phyloP scores from a whole-genome alignment of 2,113 vertebrate genomes.

The Petromus typicus region DNA sequence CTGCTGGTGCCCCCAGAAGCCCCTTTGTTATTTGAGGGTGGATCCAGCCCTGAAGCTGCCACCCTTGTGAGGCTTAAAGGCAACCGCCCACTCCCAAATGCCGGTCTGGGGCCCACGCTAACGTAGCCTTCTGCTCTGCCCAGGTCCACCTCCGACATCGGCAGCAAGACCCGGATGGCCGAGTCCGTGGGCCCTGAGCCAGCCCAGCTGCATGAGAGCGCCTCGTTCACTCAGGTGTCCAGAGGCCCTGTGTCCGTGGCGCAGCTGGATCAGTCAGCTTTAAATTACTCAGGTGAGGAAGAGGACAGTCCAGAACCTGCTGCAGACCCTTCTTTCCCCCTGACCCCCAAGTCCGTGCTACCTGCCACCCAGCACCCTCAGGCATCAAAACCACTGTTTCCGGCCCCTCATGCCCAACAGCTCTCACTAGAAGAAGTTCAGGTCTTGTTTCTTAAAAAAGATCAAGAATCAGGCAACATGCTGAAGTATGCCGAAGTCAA shows the following conservation, averaged over 20 bases:
- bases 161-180: constrained; percentile 92
- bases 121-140: neutral
- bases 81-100: neutral
- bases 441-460: neutral
- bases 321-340: neutral
- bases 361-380: neutral
- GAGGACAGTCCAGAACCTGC: neutral
- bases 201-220: constrained; percentile 89
- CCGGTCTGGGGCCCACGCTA: neutral
- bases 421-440: neutral
- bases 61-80: neutral
- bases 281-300: constrained; percentile 95
- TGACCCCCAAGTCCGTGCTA: neutral
- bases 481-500: neutral
- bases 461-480: neutral
- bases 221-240: constrained; percentile 89
- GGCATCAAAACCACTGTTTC: neutral
- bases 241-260: constrained; percentile 91
- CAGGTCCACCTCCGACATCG: constrained; percentile 96
- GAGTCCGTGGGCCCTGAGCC: constrained; percentile 90
- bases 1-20: neutral
- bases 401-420: neutral
- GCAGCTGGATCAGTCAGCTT: constrained; percentile 92
- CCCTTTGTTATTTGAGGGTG: neutral
- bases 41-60: neutral